These are phyloP conservation scores for Pelecanoides urinatrix DNA, from an alignment of 2,113 vertebrate species.

Conservation along the genomic window DNA sequence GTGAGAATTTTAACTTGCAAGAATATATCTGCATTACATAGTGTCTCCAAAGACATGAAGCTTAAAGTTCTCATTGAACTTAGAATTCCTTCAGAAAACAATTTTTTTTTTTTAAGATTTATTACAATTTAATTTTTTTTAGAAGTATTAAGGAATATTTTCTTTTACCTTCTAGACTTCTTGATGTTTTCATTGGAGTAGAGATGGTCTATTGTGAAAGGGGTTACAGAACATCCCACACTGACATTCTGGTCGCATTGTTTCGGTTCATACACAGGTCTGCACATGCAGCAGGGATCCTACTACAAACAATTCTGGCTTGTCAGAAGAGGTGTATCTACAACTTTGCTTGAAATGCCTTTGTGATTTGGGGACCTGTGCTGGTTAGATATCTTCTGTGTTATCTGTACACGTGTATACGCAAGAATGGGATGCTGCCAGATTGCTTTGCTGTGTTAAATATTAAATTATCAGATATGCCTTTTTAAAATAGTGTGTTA, in stretches of 20 bases:
- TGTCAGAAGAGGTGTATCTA: not conserved
- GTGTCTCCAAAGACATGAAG: not conserved
- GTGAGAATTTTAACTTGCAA: not conserved
- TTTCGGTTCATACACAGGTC: not conserved
- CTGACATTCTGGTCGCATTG: accelerated
- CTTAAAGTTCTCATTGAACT: not conserved
- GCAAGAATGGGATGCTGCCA: not conserved
- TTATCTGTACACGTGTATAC: not conserved
- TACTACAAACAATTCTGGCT: not conserved
- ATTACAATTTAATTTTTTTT: not conserved
- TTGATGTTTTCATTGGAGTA: not conserved
- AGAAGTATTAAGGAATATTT: not conserved
- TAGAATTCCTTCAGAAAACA: not conserved
- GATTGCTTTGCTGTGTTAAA: not conserved
- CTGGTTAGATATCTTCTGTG: not conserved
- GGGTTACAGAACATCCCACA: not conserved
- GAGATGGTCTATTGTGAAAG: not conserved
- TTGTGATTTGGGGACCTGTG: not conserved
- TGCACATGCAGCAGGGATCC: not conserved
- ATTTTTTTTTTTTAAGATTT: not conserved
- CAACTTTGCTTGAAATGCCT: not conserved
- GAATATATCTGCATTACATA: not conserved
- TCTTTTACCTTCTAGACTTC: not conserved
- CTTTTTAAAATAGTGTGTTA: not conserved
- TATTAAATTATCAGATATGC: not conserved